Evolutionary conservation across 2,797 vertebrate genomes (phyloP), one percentile per base, ranked within the genome.

Genomic region (Lophius americanus): DNA sequence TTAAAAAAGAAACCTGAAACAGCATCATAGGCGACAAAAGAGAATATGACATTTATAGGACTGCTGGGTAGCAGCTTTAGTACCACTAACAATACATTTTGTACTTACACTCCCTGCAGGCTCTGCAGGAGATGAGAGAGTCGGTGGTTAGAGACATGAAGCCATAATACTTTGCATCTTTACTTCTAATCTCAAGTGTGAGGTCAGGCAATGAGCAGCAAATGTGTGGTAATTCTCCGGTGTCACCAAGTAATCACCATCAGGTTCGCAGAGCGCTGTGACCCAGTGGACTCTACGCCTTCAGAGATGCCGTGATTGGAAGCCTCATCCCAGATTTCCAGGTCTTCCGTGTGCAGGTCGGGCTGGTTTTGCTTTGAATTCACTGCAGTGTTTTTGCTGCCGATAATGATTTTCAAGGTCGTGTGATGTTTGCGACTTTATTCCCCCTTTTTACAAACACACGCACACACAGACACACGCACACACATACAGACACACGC

Each of bases 361-460:
- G 60, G 66, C 60, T 4, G n/a, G 64, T 42, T 51, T 60, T 44
- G 41, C 65, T 75, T 66, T 74, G 49, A 60, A 60, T 78, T 57
- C 44, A 4, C 68, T 42, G 50, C 4, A 13, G 13, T 65, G 68
- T 81, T 84, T 78, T 85, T 35, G 6, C 36, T 35, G 3, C 77
- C 64, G 85, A 89, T 78, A 85, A 84, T 72, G 70, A 64, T 74
- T 52, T 78, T 78, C 63, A 38, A 38, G 53, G 56, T 59, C 41
- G 60, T 79, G 63, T 54, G 60, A 79, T 77, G 57, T 64, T 70
- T 57, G 59, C 3, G 12, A 64, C 32, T 73, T 61, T 49, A 36
- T 36, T 58, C 63, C 37, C 23, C 35, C 37, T 37, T 64, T 36
- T 23, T 41, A 12, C 23, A 3, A 6, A 5, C 36, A 8, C 42